A percentile compares a stretch with the other conserved stretches of the same genome.
Evolutionary conservation across 2,888 invertebrate genomes (phyloP).

Genomic region (Nemotelus nigrinus): DNA sequence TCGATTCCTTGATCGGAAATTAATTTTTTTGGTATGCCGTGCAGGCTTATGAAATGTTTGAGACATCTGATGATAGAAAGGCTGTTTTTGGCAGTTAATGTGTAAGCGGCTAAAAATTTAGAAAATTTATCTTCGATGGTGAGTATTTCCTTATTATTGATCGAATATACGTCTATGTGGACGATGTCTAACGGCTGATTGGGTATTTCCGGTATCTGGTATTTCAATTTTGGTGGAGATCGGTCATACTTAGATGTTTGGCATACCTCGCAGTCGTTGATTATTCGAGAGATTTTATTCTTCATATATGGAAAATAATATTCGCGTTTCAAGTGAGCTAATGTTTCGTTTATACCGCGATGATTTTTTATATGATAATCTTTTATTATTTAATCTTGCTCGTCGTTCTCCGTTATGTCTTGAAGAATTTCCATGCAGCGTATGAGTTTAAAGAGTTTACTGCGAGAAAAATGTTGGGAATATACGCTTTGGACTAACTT

Average conservation of each 20-base stretch:
- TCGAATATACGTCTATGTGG: constrained; percentile 21
- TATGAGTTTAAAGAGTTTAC: too few relatives aligned
- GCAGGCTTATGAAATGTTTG: constrained; percentile 27
- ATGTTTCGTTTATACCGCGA: constrained; percentile 42
- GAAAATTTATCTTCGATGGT: constrained; percentile 40
- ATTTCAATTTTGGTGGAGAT: constrained; percentile 48
- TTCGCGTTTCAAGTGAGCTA: constrained; percentile 32
- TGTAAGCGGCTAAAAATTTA: constrained; percentile 35
- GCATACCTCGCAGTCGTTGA: constrained; percentile 45
- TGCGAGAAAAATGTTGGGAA: too few relatives aligned
- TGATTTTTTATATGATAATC: too few relatives aligned
- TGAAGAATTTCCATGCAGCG: too few relatives aligned
- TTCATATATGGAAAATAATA: constrained; percentile 45
- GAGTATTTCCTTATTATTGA: constrained; percentile 32
- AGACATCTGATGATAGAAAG: constrained; percentile 13
- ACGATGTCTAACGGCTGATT: constrained; percentile 42
- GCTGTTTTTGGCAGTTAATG: constrained; percentile 21
- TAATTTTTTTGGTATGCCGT: constrained; percentile 19
- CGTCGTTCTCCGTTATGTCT: too few relatives aligned
- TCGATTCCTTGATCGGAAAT: constrained; percentile 46
- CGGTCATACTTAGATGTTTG: constrained; percentile 42
- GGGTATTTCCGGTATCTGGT: constrained; percentile 33
- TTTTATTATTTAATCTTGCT: too few relatives aligned
- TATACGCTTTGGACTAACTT: too few relatives aligned
- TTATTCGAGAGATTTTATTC: constrained; percentile 36